Evolutionary conservation across 2,888 invertebrate genomes (phyloP), one percentile per base, ranked within the genome.

Genomic region (Lithophane leautieri): DNA sequence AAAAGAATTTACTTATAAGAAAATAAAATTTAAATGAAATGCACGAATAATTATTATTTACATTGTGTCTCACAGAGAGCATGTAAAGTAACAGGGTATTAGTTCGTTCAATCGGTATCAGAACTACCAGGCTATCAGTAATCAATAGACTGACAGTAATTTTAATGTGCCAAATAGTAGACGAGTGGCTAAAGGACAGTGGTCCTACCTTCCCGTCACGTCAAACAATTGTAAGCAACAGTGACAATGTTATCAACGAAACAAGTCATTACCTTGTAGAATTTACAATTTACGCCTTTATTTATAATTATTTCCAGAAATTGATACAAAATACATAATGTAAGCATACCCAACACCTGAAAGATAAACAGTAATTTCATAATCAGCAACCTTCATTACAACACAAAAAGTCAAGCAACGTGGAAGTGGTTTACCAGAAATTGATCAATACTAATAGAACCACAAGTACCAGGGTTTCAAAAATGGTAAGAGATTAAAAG

Each of bases 391-490:
- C 12, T 19, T 19, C 16, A 52, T 25, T 19, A 76, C 28, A 28
- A 44, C 22, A 34, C 3, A 70, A 61, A 77, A 78, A 22, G 4
- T 25, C 7, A 28, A 50, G 9, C 61, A 28, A 80, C 54, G 50
- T 52, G 1, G 22, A 54, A 65, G 28, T 60, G 42, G 58, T 78
- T 60, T 60, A 73, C 68, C 61, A 74, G 63, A 82, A 85, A 73
- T 85, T 74, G 72, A 74, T 78, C 85, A 74, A 83, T 83, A 82
- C 67, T 62, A 82, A 83, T 83, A 73, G 70, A 79, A 82, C 56
- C 83, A 85, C 52, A 72, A 78, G 72, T 83, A 83, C 83, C 52
- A 83, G 83, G 83, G 25, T 12, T 54, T 19, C 58, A 85, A 70
- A 68, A 75, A 82, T 50, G 0, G 14, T 52, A 75, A 73, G 71